Conservation (phyloP, 1,140 invertebrate species). For the Bombus terrestris region DNA sequence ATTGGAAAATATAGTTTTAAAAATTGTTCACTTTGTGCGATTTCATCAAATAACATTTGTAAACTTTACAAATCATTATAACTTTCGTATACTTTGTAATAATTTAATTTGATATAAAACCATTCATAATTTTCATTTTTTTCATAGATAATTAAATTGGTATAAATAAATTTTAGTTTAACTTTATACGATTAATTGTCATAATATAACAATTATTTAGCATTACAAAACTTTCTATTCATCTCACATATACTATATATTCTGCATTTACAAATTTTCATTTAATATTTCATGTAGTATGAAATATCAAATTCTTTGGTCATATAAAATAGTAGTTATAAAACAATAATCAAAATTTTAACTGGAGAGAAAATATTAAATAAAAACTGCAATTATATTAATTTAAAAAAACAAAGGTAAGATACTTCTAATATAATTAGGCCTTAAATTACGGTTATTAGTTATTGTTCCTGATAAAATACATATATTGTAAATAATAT, state of each 20-base stretch:
- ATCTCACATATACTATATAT: constrained; percentile 29
- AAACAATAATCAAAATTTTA: constrained; percentile 1
- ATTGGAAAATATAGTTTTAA: constrained; percentile 37
- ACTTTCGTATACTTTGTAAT: constrained; percentile 50
- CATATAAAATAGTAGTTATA: constrained; percentile 29
- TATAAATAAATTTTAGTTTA: constrained; percentile 55
- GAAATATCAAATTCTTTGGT: constrained; percentile 47
- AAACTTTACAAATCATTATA: constrained; percentile 62
- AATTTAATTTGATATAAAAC: constrained; percentile 35
- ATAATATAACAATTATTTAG: constrained; percentile 42
- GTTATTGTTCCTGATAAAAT: constrained; percentile 6
- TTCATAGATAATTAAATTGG: constrained; percentile 49
- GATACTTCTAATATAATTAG: constrained; percentile 34
- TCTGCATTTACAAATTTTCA: constrained; percentile 21
- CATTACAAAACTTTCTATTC: constrained; percentile 43
- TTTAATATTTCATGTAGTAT: constrained; percentile 9
- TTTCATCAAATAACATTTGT: constrained; percentile 51
- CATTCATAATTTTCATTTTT: constrained; percentile 38
- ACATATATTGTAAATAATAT: constrained; percentile 29
- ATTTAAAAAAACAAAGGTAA: constrained; percentile 22
- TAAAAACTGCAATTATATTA: constrained; percentile 1
- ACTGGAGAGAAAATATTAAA: constrained; percentile 2
- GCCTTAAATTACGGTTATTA: constrained; percentile 30
- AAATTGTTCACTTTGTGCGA: constrained; percentile 44
- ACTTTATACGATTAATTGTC: constrained; percentile 31